phyloP scores from a whole-genome alignment of 2,888 invertebrate genomes.

The Zelleria hepariella region DNA sequence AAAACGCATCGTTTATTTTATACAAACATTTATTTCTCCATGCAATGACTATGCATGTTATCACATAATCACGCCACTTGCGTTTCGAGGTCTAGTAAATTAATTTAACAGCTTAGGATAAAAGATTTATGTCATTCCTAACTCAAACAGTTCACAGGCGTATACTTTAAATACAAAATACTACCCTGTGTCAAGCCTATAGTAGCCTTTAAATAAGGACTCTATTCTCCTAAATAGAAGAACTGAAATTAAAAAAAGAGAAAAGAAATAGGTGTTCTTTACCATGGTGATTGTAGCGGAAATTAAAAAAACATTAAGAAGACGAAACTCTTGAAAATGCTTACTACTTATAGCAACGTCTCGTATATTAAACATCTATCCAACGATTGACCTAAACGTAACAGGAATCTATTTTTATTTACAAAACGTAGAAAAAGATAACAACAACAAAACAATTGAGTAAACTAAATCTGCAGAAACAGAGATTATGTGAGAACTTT shows the following conservation, averaged over 20 bases:
- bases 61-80: not conserved
- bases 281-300: not conserved
- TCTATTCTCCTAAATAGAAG: not conserved
- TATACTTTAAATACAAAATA: conserved; percentile 48
- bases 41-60: conserved; percentile 1
- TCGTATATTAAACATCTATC: not conserved
- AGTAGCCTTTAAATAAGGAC: not conserved
- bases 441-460: not conserved
- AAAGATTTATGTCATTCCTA: not conserved
- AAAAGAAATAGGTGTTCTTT: not conserved
- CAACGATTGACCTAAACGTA: not conserved
- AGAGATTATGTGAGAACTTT: not conserved
- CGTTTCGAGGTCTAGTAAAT: not conserved
- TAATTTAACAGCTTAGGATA: not conserved
- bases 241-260: not conserved
- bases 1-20: not conserved
- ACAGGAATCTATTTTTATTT: not conserved
- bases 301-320: not conserved
- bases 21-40: conserved; percentile 4
- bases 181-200: conserved; percentile 42
- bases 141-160: conserved; percentile 40
- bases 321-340: not conserved
- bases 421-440: not conserved
- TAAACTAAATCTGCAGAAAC: not conserved
- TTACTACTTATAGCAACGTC: not conserved